phyloP scores from a whole-genome alignment of 1,140 invertebrate species.

The Zaprionus lachaisei region DNA sequence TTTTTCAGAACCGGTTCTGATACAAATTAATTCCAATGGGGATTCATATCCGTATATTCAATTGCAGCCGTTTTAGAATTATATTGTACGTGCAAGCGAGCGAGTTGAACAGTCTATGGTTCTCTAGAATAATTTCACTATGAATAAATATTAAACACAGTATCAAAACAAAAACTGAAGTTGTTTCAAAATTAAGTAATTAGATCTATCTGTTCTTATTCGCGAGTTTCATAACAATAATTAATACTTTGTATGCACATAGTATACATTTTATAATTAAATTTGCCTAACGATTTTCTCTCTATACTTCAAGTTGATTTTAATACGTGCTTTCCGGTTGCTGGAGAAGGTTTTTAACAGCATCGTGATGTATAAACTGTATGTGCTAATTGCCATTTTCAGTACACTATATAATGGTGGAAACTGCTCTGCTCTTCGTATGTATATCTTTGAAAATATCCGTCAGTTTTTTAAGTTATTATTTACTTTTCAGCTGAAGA shows the following conservation, averaged over 20 bases:
- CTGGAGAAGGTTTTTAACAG: conserved; percentile 20
- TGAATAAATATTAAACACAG: background rate
- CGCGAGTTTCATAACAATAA: no score
- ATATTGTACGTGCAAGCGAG: background rate
- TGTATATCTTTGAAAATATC: background rate
- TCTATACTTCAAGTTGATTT: background rate
- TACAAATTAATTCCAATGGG: background rate
- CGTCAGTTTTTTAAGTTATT: background rate
- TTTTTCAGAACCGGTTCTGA: background rate
- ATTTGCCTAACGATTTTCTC: background rate
- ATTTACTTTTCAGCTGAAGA: conserved; percentile 44
- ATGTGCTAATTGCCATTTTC: conserved; percentile 17
- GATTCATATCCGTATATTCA: background rate
- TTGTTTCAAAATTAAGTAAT: no score
- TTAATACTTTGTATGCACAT: background rate
- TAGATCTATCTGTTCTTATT: no score
- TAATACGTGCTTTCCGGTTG: background rate
- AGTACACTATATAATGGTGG: background rate
- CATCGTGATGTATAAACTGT: conserved; percentile 2
- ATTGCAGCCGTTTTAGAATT: background rate
- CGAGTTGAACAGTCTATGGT: background rate
- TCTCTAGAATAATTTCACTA: background rate
- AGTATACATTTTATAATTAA: background rate
- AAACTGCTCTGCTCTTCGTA: conserved; percentile 27
- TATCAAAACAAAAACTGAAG: background rate